phyloP scores from a whole-genome alignment of 37 sponge, comb jelly and placozoan genomes.

The Halisarca cf. caerulea region DNA sequence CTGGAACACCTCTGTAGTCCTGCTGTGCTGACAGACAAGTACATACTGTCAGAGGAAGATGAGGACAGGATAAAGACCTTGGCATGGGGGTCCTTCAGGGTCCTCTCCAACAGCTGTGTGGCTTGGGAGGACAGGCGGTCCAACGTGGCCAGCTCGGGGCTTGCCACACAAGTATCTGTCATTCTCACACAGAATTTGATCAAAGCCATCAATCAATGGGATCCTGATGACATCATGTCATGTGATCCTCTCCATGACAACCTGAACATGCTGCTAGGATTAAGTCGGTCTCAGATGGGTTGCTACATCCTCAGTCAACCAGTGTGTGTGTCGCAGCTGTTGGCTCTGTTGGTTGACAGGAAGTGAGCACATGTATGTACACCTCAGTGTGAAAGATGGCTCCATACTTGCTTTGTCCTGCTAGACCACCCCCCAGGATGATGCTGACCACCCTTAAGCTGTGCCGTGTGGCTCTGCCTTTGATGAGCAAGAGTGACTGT shows the following conservation, averaged over 20 bases:
- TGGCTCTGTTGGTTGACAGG: conserved; percentile 89
- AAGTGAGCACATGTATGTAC: background rate
- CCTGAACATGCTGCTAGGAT: conserved; percentile 83
- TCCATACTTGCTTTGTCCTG: background rate
- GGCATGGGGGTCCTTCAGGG: conserved; percentile 92
- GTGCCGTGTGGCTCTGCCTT: conserved; percentile 95
- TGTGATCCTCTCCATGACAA: conserved; percentile 91
- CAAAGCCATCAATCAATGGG: conserved; percentile 73
- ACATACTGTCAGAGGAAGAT: conserved; percentile 18
- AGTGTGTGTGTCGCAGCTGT: conserved; percentile 87
- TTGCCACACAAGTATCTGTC: conserved; percentile 83
- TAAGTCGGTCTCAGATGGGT: conserved; percentile 86
- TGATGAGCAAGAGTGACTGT: conserved; percentile 82
- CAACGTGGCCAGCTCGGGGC: conserved; percentile 62
- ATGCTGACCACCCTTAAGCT: conserved; percentile 90
- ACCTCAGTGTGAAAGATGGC: background rate
- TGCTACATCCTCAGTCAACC: conserved; percentile 83
- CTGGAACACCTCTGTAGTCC: conserved; percentile 78
- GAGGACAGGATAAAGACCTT: conserved; percentile 55
- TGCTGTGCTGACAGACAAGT: conserved; percentile 26
- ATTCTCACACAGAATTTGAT: conserved; percentile 90
- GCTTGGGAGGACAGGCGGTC: conserved; percentile 74
- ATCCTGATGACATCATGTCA: conserved; percentile 65
- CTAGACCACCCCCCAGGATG: conserved; percentile 91
- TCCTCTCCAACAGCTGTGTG: conserved; percentile 85